Evolutionary conservation across 2,888 invertebrate genomes (phyloP).

Genomic region (Palloptera scutellata): DNA sequence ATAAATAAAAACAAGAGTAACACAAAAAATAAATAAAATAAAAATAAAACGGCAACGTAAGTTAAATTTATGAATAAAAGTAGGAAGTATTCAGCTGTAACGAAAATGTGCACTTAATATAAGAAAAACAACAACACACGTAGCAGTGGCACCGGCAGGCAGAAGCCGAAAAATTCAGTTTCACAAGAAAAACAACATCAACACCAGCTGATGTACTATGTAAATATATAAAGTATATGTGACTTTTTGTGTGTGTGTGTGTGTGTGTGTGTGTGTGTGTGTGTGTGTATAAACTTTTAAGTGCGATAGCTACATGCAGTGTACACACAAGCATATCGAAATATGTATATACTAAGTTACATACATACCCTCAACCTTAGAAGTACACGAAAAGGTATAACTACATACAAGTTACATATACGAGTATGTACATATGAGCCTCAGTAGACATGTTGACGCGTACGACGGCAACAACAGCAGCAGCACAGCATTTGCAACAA

Average conservation of each 20-base stretch:
- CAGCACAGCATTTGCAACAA: background rate
- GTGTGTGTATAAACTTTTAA: too few species aligned
- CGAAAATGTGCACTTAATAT: background rate
- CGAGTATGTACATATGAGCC: too few species aligned
- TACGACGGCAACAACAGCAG: background rate
- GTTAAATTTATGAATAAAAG: slow-evolving; percentile 4
- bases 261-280: too few species aligned
- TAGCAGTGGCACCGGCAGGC: slow-evolving; percentile 13
- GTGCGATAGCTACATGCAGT: too few species aligned
- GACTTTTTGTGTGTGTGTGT: too few species aligned
- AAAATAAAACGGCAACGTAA: slow-evolving; percentile 2
- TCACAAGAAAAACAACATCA: slow-evolving; percentile 8
- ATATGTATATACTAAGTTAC: background rate
- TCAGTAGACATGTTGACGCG: too few species aligned
- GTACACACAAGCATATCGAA: background rate
- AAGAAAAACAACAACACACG: slow-evolving; percentile 23
- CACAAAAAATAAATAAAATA: slow-evolving; percentile 7
- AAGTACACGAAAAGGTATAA: background rate
- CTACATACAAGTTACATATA: background rate
- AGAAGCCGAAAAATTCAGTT: background rate
- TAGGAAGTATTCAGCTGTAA: slow-evolving; percentile 24
- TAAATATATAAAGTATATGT: too few species aligned
- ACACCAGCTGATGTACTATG: too few species aligned
- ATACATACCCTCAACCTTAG: too few species aligned
- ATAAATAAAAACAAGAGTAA: slow-evolving; percentile 7